phyloP scores from a whole-genome alignment of 2,797 vertebrate genomes.

The Galagoides demidoff region DNA sequence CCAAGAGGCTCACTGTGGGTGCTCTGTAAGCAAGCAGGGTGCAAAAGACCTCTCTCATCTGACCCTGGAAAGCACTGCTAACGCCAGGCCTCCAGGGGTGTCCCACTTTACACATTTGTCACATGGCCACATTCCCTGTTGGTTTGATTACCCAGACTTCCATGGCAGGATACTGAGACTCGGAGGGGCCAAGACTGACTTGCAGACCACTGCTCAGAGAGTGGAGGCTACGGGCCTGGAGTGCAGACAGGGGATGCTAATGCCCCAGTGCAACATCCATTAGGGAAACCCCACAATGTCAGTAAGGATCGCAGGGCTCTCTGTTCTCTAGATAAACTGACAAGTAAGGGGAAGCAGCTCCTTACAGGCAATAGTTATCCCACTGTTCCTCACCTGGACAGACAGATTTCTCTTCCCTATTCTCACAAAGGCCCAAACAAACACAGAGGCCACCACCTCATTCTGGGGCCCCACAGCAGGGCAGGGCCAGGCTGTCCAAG shows the following conservation, averaged over 20 bases:
- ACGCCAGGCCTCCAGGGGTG: too few species aligned
- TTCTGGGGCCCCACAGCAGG: not conserved
- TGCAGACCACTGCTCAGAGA: not conserved
- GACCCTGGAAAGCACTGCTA: too few species aligned
- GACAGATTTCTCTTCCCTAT: not conserved
- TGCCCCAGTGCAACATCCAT: not conserved
- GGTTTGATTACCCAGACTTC: not conserved
- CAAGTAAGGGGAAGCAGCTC: not conserved
- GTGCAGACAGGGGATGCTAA: not conserved
- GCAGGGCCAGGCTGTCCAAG: not conserved
- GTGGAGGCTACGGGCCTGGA: not conserved
- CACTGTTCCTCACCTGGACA: not conserved
- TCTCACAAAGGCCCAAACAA: not conserved
- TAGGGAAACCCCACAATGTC: accelerated
- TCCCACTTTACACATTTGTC: not conserved
- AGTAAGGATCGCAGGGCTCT: accelerated
- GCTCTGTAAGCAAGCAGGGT: too few species aligned
- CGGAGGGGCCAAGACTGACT: not conserved
- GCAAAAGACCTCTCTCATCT: too few species aligned
- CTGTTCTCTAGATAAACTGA: not conserved
- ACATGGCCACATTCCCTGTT: not conserved
- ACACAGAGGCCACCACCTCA: not conserved
- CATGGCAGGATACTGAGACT: not conserved
- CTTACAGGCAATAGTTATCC: not conserved
- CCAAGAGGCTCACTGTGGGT: too few species aligned